Base-by-base conservation (phyloP, 2,797 vertebrate genomes). In the Emydoidea blandingii region DNA sequence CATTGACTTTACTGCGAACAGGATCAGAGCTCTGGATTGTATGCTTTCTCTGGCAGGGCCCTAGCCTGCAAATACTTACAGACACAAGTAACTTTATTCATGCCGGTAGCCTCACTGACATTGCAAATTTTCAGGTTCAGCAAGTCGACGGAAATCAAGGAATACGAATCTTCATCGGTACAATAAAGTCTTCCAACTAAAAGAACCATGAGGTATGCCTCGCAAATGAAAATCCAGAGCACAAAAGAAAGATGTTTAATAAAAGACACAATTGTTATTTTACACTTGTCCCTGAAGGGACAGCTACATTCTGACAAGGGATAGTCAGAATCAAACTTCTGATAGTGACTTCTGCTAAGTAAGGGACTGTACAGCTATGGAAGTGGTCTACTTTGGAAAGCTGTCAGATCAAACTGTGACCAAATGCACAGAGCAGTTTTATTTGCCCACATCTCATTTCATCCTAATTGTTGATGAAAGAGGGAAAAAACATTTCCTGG, bases 191-290 rank as follows among this genome's bases (percentile, higher is more conserved):
- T 68, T 21, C n/a, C n/a, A 37, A 68, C 10, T 68, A 9, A 37
- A 37, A 68, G 50, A 2, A 1, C 0, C 1, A 78, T 53, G 37
- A 47, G 0, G 0, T 62, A 50, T 65, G 78, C 16, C 25, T 54
- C 47, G 23, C 68, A 37, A 37, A 9, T 0, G 2, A 7, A 10
- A 89, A 12, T 34, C 80, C 4, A 49, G 50, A 37, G n/a, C 29
- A 8, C 41, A 83, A 57, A 52, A 86, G 62, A 25, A 49, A 56
- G 8, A 27, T 25, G n/a, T 56, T 56, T 37, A 81, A 41, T 29
- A 56, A 29, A 56, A 68, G n/a, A 68, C 5, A 11, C 37, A 18
- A 21, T 5, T 68, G 18, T 68, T 11, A 68, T 11, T 23, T 68
- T 68, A 68, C 18, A 10, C n/a, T 81, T 16, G n/a, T n/a, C n/a